Evolutionary conservation across 2,113 vertebrate genomes (phyloP).

Genomic region (Ciconia maguari): DNA sequence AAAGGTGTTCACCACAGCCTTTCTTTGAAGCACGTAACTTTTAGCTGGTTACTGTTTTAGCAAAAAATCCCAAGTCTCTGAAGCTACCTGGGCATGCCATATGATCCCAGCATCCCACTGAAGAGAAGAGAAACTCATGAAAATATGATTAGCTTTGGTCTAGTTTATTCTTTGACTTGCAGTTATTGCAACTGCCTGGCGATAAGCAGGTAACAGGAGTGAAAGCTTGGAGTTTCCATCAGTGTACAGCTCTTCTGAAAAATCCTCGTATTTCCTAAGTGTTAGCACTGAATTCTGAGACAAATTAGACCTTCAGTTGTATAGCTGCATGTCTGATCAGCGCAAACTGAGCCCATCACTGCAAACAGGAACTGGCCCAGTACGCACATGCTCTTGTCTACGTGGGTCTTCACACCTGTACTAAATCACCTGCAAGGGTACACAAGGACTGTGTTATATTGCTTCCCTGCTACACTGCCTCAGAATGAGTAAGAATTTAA

Average conservation of each 20-base stretch:
- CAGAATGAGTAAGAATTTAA: background rate
- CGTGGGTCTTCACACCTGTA: background rate
- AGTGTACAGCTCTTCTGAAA: background rate
- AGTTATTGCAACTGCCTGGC: background rate
- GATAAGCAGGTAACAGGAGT: background rate
- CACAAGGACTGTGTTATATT: accelerated
- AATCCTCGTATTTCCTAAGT: background rate
- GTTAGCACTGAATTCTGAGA: no score
- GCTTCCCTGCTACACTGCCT: background rate
- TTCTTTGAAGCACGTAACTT: background rate
- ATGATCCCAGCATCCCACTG: background rate
- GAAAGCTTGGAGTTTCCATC: background rate
- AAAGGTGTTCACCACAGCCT: no score
- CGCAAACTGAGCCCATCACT: background rate
- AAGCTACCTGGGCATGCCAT: background rate
- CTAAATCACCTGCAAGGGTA: background rate
- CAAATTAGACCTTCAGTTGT: background rate
- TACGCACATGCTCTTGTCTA: no score
- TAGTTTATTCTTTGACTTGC: background rate
- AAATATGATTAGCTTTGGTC: background rate
- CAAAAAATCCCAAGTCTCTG: background rate
- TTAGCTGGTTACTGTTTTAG: background rate
- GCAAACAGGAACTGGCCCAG: background rate
- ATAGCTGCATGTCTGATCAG: background rate
- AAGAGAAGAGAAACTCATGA: background rate